These are phyloP conservation scores for Myripristis jacobus DNA, from an alignment of 2,797 vertebrate species.

Conservation along the genomic window DNA sequence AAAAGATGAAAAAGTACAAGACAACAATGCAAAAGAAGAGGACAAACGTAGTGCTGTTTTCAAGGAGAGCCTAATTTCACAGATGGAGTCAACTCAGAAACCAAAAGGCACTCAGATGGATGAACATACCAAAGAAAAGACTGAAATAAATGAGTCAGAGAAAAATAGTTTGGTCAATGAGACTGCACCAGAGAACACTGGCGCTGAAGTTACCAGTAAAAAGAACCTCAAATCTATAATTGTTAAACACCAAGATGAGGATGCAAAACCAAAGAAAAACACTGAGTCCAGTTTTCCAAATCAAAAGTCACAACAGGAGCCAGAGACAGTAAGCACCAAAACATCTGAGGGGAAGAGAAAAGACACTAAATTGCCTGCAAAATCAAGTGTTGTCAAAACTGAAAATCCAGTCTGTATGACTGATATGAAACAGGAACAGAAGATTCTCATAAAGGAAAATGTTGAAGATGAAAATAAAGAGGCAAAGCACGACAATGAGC, in stretches of 20 bases:
- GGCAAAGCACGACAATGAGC: constrained; percentile 14
- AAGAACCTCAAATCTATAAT: constrained; percentile 18
- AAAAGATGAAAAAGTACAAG: constrained; percentile 14
- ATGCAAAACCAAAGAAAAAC: background rate
- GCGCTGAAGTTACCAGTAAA: background rate
- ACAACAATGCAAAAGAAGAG: constrained; percentile 5
- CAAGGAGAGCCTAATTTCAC: constrained; percentile 1
- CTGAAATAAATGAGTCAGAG: constrained; percentile 3
- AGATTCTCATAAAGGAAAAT: background rate
- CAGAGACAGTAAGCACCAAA: constrained; percentile 2
- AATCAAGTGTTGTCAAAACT: background rate
- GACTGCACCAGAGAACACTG: background rate
- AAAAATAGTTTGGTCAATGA: background rate
- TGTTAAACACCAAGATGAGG: background rate
- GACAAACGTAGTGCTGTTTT: background rate
- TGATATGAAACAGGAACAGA: constrained; percentile 13
- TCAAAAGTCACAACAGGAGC: constrained; percentile 1
- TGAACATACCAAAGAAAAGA: constrained; percentile 5
- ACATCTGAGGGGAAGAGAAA: background rate
- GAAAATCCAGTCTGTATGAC: background rate
- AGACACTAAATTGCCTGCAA: background rate
- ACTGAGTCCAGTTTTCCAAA: background rate
- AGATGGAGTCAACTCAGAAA: background rate
- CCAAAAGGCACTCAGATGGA: background rate
- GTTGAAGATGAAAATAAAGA: background rate